These are phyloP conservation scores for Nettapus auritus DNA, from an alignment of 2,113 vertebrate genomes.

Conservation along the genomic window DNA sequence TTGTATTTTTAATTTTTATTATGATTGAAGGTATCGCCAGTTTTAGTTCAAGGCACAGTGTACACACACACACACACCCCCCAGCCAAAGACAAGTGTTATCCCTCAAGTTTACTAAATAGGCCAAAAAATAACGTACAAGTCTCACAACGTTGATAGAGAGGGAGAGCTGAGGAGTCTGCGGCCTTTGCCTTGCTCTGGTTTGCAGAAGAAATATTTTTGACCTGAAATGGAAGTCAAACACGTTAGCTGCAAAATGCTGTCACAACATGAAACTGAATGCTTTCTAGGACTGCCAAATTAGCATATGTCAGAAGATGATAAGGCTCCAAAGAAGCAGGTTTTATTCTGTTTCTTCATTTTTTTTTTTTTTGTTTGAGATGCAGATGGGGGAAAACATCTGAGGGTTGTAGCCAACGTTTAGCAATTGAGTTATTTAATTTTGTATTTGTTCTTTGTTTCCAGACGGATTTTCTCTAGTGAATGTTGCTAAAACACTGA, in stretches of 20 bases:
- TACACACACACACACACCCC: background rate
- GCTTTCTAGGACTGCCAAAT: background rate
- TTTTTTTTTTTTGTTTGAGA: background rate
- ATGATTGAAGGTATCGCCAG: background rate
- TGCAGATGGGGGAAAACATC: background rate
- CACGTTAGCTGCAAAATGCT: background rate
- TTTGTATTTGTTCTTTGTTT: slow-evolving; percentile 20
- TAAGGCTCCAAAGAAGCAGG: background rate
- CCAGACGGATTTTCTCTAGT: background rate
- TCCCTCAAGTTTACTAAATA: background rate
- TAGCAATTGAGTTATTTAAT: background rate
- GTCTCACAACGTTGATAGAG: background rate
- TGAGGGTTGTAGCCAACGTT: background rate
- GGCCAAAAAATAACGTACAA: background rate
- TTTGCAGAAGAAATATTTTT: background rate
- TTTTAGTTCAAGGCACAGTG: background rate
- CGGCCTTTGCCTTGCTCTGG: background rate
- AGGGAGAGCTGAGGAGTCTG: background rate
- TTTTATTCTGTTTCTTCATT: background rate
- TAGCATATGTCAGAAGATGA: background rate
- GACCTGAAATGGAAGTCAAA: background rate
- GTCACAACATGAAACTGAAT: background rate
- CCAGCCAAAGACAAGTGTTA: background rate
- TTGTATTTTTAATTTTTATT: background rate
- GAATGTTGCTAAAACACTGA: background rate